Percentiles rank a stretch among this genome's conserved stretches.
phyloP scores from a whole-genome alignment of 2,113 vertebrate genomes.

The Eolophus roseicapilla region DNA sequence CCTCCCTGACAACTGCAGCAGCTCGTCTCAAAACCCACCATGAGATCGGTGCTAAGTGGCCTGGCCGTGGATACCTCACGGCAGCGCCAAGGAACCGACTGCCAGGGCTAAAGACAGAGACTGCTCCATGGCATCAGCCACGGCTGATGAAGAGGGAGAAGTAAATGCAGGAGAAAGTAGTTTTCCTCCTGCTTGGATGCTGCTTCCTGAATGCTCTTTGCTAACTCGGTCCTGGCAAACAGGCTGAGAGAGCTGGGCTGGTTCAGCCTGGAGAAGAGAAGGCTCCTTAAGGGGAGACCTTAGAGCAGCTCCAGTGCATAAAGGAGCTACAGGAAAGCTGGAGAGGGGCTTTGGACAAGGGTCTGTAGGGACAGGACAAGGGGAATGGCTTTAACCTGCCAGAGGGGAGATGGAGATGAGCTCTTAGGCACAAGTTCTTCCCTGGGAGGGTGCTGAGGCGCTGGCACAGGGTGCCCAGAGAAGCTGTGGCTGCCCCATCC shows the following conservation, averaged over 20 bases:
- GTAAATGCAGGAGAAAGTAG: neutral
- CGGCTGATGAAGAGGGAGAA: neutral
- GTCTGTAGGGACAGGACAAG: too few relatives aligned
- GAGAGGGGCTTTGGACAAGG: neutral
- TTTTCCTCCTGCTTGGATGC: neutral
- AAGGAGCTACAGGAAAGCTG: neutral
- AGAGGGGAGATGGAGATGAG: too few relatives aligned
- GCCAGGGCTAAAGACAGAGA: neutral
- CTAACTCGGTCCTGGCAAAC: neutral
- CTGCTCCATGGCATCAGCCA: neutral
- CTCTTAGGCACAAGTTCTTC: too few relatives aligned
- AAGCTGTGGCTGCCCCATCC: too few relatives aligned
- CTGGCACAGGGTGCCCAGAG: too few relatives aligned
- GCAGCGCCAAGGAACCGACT: accelerated
- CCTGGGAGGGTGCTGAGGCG: too few relatives aligned
- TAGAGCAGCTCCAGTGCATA: neutral
- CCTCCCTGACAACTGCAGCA: neutral
- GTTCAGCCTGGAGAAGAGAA: neutral
- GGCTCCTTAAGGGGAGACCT: neutral
- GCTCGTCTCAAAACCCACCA: neutral
- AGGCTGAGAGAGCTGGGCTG: neutral
- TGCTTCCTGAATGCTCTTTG: accelerated
- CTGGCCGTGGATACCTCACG: accelerated
- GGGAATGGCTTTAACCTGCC: too few relatives aligned
- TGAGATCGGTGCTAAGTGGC: accelerated